A percentile compares a stretch with the other conserved stretches of the same genome.
These are phyloP conservation scores for Puntigrus tetrazona DNA, from an alignment of 2,113 vertebrate species.

Conservation along the genomic window DNA sequence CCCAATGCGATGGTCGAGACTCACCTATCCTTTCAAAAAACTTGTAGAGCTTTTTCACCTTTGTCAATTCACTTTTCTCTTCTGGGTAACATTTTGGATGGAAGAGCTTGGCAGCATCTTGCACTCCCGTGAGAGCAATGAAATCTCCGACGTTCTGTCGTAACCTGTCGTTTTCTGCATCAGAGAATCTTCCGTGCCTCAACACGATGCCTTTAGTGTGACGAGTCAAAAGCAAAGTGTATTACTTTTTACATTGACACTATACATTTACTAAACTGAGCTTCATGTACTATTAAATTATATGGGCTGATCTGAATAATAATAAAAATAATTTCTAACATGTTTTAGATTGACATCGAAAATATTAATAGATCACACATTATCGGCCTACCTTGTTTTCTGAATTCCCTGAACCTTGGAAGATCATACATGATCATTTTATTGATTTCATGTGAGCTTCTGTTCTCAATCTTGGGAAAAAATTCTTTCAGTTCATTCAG, in stretches of 20 bases:
- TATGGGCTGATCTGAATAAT: neutral
- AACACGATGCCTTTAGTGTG: conserved; percentile 58
- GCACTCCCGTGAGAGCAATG: conserved; percentile 65
- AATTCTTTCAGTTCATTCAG: conserved; percentile 49
- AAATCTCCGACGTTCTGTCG: conserved; percentile 65
- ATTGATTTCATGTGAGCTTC: neutral
- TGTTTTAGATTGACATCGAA: neutral
- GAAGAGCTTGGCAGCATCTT: conserved; percentile 61
- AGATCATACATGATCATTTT: conserved; percentile 54
- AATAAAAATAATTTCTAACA: neutral
- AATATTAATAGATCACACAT: neutral
- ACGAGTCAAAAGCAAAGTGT: neutral
- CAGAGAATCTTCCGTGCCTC: conserved; percentile 61
- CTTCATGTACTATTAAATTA: too few species aligned
- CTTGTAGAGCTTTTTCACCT: conserved; percentile 47
- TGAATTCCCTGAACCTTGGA: conserved; percentile 53
- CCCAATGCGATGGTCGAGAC: neutral
- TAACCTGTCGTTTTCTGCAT: conserved; percentile 63
- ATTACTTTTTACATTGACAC: neutral
- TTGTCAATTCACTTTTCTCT: conserved; percentile 42
- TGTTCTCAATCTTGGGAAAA: conserved; percentile 23
- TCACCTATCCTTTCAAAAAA: conserved; percentile 68
- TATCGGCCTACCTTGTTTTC: conserved; percentile 47
- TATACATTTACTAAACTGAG: neutral
- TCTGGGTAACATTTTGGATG: conserved; percentile 63